Evolutionary conservation across 1,140 invertebrate genomes (phyloP).

Genomic region (Heterodera carotae): DNA sequence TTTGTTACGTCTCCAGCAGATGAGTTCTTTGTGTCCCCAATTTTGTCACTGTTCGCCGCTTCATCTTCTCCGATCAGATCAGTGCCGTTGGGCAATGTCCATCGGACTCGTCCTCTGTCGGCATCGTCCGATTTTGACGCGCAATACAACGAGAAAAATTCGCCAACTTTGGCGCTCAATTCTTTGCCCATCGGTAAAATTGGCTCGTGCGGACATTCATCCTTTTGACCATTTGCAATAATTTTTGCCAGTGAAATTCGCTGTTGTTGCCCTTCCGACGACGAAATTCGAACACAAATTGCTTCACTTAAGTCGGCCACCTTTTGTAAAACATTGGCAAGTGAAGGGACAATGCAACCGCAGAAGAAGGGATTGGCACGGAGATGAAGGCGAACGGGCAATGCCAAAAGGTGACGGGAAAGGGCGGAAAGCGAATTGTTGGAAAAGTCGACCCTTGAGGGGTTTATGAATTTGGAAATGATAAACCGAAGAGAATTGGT

Average conservation of each 20-base stretch:
- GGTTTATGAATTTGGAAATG: not conserved
- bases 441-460: conserved; percentile 43
- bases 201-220: conserved; percentile 35
- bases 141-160: conserved; percentile 52
- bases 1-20: not conserved
- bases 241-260: conserved; percentile 21
- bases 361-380: conserved; percentile 46
- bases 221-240: not conserved
- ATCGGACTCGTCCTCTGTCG: conserved; percentile 3
- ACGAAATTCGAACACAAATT: conserved; percentile 24
- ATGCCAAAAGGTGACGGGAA: conserved; percentile 6
- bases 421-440: conserved; percentile 41
- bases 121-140: conserved; percentile 4
- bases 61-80: conserved; percentile 34
- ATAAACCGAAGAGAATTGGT: not conserved
- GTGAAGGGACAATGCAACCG: conserved; percentile 39
- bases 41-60: conserved; percentile 1
- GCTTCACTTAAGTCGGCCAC: conserved; percentile 31
- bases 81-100: conserved; percentile 43
- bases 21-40: not conserved
- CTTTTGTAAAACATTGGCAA: conserved; percentile 29
- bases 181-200: conserved; percentile 45
- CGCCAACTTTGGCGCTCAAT: conserved; percentile 40
- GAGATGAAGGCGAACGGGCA: conserved; percentile 33
- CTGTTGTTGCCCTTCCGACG: conserved; percentile 5